Evolutionary conservation across 2,113 vertebrate species (phyloP).

Genomic region (Myrmecobius fasciatus): DNA sequence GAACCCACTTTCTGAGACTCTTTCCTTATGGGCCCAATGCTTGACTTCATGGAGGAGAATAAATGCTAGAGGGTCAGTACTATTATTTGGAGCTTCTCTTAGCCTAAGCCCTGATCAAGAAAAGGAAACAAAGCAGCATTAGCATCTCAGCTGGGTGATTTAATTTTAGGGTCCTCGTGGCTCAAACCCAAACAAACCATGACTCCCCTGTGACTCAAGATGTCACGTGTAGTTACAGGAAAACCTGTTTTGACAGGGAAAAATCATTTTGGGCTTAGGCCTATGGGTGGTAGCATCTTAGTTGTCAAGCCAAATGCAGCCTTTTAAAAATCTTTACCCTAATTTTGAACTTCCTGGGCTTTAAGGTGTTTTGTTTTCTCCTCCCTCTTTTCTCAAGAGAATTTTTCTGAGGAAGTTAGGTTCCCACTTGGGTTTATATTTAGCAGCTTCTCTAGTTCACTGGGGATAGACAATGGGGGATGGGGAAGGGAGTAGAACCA

Average conservation of each 20-base stretch:
- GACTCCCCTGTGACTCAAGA: neutral
- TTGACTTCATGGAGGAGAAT: neutral
- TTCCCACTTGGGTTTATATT: neutral
- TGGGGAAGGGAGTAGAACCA: neutral
- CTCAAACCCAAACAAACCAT: neutral
- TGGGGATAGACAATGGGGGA: neutral
- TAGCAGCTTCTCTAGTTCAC: neutral
- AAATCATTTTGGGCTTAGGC: neutral
- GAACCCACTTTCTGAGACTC: neutral
- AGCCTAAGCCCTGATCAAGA: neutral
- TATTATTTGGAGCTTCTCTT: neutral
- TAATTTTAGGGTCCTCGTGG: neutral
- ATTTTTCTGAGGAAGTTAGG: neutral
- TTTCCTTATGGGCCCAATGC: neutral
- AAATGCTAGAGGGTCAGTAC: neutral
- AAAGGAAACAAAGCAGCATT: neutral
- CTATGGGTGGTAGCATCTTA: neutral
- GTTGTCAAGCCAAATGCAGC: neutral
- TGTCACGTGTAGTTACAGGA: neutral
- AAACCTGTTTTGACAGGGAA: neutral
- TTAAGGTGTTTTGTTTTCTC: neutral
- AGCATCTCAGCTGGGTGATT: neutral
- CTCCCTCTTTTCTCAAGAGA: neutral
- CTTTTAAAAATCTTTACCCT: neutral
- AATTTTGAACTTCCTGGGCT: neutral